A percentile compares a stretch with the other conserved stretches of the same genome.
phyloP scores from a whole-genome alignment of 1,140 invertebrate species.

The Spodoptera litura region DNA sequence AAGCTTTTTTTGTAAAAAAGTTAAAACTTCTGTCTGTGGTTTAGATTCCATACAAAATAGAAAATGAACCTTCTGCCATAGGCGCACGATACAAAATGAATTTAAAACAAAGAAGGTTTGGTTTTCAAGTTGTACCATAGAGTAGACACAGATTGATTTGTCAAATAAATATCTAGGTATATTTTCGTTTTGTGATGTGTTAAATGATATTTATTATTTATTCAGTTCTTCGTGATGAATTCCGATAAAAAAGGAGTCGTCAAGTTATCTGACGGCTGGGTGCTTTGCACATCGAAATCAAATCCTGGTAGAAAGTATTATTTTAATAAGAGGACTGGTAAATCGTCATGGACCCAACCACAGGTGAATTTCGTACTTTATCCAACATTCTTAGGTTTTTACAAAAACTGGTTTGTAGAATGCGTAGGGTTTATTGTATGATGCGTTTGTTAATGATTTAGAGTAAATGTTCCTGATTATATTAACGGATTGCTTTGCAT shows the following conservation, averaged over 20 bases:
- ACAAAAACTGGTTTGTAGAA: slow-evolving; percentile 35
- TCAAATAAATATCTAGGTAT: slow-evolving; percentile 49
- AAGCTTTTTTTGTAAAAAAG: not conserved
- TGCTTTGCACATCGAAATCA: slow-evolving; percentile 77
- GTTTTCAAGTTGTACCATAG: slow-evolving; percentile 32
- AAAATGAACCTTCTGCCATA: not conserved
- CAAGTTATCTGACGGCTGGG: slow-evolving; percentile 75
- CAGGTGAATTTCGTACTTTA: slow-evolving; percentile 72
- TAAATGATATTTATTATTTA: slow-evolving; percentile 55
- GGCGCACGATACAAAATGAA: slow-evolving; percentile 2
- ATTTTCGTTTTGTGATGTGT: slow-evolving; percentile 51
- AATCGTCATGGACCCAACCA: slow-evolving; percentile 79
- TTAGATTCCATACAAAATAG: not conserved
- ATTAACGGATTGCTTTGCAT: slow-evolving; percentile 26
- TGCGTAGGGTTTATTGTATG: not conserved
- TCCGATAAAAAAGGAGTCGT: slow-evolving; percentile 63
- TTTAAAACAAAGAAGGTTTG: not conserved
- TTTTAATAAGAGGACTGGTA: slow-evolving; percentile 80
- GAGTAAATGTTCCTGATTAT: not conserved
- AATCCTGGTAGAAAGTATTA: slow-evolving; percentile 79
- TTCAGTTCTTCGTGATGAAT: slow-evolving; percentile 64
- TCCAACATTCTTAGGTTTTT: slow-evolving; percentile 9
- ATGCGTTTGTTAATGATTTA: not conserved
- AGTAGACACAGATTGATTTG: slow-evolving; percentile 55
- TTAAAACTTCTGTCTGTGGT: not conserved